Conservation (phyloP, 2,797 vertebrate species). For the Phoebastria nigripes region DNA sequence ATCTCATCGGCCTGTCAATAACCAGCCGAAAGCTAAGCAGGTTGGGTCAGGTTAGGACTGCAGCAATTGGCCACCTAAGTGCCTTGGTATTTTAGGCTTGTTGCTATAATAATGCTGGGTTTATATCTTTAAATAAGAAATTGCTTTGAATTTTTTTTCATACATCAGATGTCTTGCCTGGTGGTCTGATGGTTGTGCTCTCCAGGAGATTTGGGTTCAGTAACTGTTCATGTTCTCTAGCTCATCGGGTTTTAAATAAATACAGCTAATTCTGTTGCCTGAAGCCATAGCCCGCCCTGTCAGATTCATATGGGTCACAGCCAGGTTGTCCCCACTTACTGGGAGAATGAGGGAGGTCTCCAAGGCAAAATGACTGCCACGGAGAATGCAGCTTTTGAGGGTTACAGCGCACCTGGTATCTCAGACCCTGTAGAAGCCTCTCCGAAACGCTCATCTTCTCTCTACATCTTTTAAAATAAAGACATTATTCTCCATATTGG, state of each 20-base stretch:
- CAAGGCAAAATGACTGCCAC: background rate
- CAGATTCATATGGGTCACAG: conserved; percentile 6
- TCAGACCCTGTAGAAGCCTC: background rate
- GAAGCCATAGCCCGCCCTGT: background rate
- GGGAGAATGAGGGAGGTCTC: background rate
- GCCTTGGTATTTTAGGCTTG: conserved; percentile 22
- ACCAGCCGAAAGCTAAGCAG: background rate
- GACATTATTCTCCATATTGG: background rate
- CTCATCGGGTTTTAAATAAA: conserved; percentile 31
- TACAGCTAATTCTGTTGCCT: conserved; percentile 32
- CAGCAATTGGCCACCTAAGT: background rate
- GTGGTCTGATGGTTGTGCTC: conserved; percentile 18
- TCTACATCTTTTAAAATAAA: background rate
- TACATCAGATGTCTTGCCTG: background rate
- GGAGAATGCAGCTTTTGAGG: background rate
- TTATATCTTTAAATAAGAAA: conserved; percentile 1
- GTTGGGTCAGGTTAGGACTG: conserved; percentile 42
- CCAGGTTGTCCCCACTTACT: background rate
- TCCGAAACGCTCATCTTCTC: background rate
- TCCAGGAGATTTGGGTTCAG: background rate
- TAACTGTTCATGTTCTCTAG: background rate
- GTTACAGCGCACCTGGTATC: background rate
- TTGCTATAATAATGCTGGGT: background rate
- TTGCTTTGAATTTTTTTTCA: background rate
- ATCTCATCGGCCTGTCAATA: conserved; percentile 27